Percentiles rank a stretch among this genome's conserved stretches.
phyloP scores from a whole-genome alignment of 2,888 invertebrate species.

The Plagodis pulveraria region DNA sequence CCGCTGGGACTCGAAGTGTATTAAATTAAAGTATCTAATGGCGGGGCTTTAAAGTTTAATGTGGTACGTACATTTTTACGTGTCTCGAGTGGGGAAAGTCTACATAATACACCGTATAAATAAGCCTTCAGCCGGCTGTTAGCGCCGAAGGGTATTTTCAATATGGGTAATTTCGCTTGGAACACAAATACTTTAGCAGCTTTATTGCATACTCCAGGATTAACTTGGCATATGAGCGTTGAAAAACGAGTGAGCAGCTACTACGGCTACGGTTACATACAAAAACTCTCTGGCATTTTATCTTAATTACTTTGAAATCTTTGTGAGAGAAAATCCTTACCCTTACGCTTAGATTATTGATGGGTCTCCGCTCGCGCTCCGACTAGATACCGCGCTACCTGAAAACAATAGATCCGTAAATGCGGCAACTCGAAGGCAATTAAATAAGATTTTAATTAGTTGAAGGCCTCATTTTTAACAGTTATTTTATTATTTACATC shows the following conservation, averaged over 20 bases:
- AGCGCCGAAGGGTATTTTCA: slow-evolving; percentile 82
- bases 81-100: slow-evolving; percentile 52
- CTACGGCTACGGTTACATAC: slow-evolving; percentile 67
- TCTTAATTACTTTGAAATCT: slow-evolving; percentile 84
- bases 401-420: no score
- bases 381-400: no score
- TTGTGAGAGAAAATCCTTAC: slow-evolving; percentile 80
- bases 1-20: slow-evolving; percentile 49
- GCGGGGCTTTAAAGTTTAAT: slow-evolving; percentile 55
- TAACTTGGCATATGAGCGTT: slow-evolving; percentile 80
- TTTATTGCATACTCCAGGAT: slow-evolving; percentile 83
- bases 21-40: slow-evolving; percentile 60
- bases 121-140: slow-evolving; percentile 77
- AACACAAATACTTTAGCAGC: slow-evolving; percentile 82
- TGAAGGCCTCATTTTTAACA: no score
- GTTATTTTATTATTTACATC: no score
- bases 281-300: slow-evolving; percentile 80
- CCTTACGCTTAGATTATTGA: no score
- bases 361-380: no score
- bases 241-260: slow-evolving; percentile 72
- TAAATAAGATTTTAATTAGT: no score
- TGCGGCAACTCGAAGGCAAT: no score
- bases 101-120: slow-evolving; percentile 70
- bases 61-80: slow-evolving; percentile 59
- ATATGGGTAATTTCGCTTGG: slow-evolving; percentile 82